Evolutionary conservation across 2,888 invertebrate species (phyloP), one percentile per base, ranked within the genome.

Genomic region (Acleris literana): DNA sequence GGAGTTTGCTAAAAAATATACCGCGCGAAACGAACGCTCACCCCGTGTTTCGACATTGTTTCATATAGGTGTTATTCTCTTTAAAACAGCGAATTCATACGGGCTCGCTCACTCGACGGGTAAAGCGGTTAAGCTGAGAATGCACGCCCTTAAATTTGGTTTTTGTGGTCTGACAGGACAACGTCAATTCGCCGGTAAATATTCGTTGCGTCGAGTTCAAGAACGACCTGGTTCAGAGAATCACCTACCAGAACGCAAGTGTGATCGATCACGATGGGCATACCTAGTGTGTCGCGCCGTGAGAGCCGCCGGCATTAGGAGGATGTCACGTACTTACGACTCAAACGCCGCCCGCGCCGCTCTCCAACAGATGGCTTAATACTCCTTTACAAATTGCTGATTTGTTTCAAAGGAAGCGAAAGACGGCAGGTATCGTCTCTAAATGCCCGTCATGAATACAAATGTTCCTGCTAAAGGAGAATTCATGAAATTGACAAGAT

Each of bases 271-370:
- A 13, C 39, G 13, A 39, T 39, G 13, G 13, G 39, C 13, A 13
- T 17, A n/a, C n/a, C n/a, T n/a, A n/a, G n/a, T 46, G 44, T n/a
- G 16, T 7, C 46, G 44, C 17, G n/a, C 46, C 17, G 39, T 16
- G 46, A 16, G n/a, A 7, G 46, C 5, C n/a, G n/a, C 76, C 73
- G 46, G 76, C 78, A 80, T 76, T 75, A 74, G 80, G 76, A 84
- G 86, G 86, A 86, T 82, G 84, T 86, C 86, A 86, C 86, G 86
- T 86, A 33, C 33, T 13, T 33, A 79, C 77, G 70, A 74, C 68
- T 76, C 76, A 76, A 81, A 81, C 39, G 13, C 39, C 77, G 76
- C 74, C 72, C 46, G 57, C 57, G 44, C 57, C 46, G 39, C 39
- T 13, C 39, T 49, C 46, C 68, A 72, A 71, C 82, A 83, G 80